phyloP scores from a whole-genome alignment of 2,888 invertebrate species.

The Cosmia trapezina region DNA sequence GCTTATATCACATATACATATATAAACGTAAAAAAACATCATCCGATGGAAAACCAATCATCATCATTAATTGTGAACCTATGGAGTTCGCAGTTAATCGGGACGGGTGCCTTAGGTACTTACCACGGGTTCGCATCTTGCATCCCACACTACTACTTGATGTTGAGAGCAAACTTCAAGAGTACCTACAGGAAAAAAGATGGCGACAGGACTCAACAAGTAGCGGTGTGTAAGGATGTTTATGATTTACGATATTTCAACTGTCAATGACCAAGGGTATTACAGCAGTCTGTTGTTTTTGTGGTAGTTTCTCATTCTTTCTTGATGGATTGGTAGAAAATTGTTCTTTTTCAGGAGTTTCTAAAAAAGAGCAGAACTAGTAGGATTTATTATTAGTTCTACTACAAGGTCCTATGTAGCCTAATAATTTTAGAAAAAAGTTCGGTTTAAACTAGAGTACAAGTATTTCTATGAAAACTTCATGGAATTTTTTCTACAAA shows the following conservation, averaged over 20 bases:
- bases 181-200: constrained; percentile 45
- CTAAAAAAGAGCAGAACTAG: too few relatives aligned
- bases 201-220: constrained; percentile 67
- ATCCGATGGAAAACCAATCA: too few relatives aligned
- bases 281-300: not conserved
- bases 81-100: too few relatives aligned
- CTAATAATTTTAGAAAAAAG: too few relatives aligned
- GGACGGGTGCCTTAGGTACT: constrained; percentile 58
- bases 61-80: too few relatives aligned
- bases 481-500: too few relatives aligned
- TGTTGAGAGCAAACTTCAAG: constrained; percentile 34
- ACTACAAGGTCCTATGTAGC: too few relatives aligned
- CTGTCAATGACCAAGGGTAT: not conserved
- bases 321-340: not conserved
- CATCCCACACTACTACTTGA: constrained; percentile 59
- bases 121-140: constrained; percentile 68
- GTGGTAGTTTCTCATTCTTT: not conserved
- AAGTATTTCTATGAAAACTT: too few relatives aligned
- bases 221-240: constrained; percentile 58
- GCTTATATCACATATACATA: too few relatives aligned
- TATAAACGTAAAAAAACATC: too few relatives aligned
- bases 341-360: not conserved
- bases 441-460: too few relatives aligned
- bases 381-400: too few relatives aligned
- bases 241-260: constrained; percentile 62